Conservation (phyloP, 2,113 vertebrate species). For the Gnathonemus longibarbis region DNA sequence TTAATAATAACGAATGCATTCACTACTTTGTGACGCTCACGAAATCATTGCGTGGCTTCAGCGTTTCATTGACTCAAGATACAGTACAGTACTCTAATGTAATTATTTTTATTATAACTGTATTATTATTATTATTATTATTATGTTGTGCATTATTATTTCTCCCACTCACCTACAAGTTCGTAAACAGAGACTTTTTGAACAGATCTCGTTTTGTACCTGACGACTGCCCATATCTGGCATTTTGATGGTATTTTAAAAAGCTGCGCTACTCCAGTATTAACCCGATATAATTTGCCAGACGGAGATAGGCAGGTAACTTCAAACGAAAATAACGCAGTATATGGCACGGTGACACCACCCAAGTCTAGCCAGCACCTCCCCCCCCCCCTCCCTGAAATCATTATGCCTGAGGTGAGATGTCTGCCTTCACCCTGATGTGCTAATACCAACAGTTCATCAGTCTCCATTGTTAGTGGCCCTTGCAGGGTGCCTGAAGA, state of each 20-base stretch:
- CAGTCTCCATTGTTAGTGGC: neutral
- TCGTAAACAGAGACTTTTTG: neutral
- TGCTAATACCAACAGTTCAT: neutral
- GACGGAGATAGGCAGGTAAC: neutral
- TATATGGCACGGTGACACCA: neutral
- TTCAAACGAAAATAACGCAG: neutral
- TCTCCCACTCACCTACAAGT: neutral
- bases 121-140: neutral
- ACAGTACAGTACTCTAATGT: neutral
- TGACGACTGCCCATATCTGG: neutral
- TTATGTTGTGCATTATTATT: neutral
- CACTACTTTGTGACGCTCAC: neutral
- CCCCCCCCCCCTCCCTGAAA: neutral
- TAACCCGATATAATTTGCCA: neutral
- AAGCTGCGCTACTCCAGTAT: neutral
- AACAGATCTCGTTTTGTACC: neutral
- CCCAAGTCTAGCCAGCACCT: neutral
- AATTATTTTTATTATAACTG: neutral
- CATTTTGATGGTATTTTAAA: neutral
- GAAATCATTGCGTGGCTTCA: neutral
- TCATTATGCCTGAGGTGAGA: neutral
- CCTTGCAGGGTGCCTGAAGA: neutral
- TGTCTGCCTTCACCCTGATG: neutral
- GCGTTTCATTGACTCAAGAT: neutral
- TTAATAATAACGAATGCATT: neutral